phyloP scores from a whole-genome alignment of 2,113 vertebrate species.

The Odontesthes bonariensis region DNA sequence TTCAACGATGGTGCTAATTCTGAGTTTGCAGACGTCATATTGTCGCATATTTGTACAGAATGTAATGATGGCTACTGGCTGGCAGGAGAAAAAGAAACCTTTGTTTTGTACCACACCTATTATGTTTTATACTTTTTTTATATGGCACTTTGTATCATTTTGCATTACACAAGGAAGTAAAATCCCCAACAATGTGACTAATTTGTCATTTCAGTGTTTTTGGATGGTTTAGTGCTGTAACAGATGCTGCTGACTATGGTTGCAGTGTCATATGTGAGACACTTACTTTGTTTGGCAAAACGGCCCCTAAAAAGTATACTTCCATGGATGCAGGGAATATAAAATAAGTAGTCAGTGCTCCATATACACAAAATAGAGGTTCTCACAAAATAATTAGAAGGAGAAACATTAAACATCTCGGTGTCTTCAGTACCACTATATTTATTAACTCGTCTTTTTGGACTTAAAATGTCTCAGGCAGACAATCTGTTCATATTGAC shows the following conservation, averaged over 20 bases:
- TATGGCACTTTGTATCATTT: slow-evolving; percentile 42
- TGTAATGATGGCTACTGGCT: slow-evolving; percentile 74
- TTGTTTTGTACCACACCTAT: slow-evolving; percentile 53
- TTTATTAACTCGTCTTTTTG: too few species aligned
- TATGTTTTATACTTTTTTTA: slow-evolving; percentile 62
- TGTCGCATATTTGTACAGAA: slow-evolving; percentile 56
- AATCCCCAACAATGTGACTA: slow-evolving; percentile 72
- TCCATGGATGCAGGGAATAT: too few species aligned
- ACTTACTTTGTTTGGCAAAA: background rate
- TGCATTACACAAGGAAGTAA: slow-evolving; percentile 63
- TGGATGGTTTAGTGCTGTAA: background rate
- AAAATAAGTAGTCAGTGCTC: background rate
- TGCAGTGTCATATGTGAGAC: background rate
- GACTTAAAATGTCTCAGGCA: too few species aligned
- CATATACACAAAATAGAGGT: background rate
- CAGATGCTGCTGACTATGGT: background rate
- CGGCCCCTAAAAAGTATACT: too few species aligned
- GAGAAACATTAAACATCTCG: background rate
- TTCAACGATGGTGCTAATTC: slow-evolving; percentile 74
- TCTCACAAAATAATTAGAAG: background rate
- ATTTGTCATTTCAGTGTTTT: slow-evolving; percentile 44
- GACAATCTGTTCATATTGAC: background rate
- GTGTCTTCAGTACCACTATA: too few species aligned
- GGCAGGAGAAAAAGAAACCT: slow-evolving; percentile 55
- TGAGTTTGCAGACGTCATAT: slow-evolving; percentile 55